Evolutionary conservation across 1,140 invertebrate species (phyloP), one percentile per base, ranked within the genome.

Genomic region (Caenorhabditis briggsae): DNA sequence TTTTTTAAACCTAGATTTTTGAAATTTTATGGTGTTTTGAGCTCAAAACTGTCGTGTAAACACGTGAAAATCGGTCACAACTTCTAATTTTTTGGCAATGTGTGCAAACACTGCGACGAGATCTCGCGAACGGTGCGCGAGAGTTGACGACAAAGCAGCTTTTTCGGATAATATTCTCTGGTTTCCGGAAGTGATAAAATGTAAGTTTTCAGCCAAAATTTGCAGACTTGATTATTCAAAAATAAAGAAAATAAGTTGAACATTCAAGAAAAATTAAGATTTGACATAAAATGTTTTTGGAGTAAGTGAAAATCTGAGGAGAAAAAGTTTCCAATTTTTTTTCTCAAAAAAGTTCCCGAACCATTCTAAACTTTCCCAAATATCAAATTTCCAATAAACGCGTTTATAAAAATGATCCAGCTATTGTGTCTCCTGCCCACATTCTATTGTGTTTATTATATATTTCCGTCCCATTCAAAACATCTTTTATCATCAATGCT

Each of bases 391-490:
- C 50, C 59, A 61, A 25, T 20, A 14, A 23, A 61, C 33, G 3
- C 56, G 56, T 58, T 20, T 20, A 58, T 58, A n/a, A 8, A n/a
- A 58, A 58, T 58, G 3, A n/a, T 53, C 33, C 50, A 16, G 2
- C 16, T 11, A 16, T 53, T 53, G 50, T 53, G 12, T 14, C 16
- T 16, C 11, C 11, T 14, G 5, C 41, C 11, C 41, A 41, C 41
- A 12, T 23, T n/a, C 65, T 46, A 74, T 74, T 74, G 65, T 74
- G 43, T 18, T 61, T 78, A 78, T 78, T 78, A 70, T 70, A 46
- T 48, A 16, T 25, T 61, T 61, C n/a, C 18, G n/a, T 11, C 46
- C 61, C 61, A 65, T 65, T 65, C 23, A 65, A 33, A 65, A 41
- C 61, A 65, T 25, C 6, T 12, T 23, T 8, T 78, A 5, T 53